phyloP scores from a whole-genome alignment of 2,888 invertebrate species.

The Cephus sareptanus region DNA sequence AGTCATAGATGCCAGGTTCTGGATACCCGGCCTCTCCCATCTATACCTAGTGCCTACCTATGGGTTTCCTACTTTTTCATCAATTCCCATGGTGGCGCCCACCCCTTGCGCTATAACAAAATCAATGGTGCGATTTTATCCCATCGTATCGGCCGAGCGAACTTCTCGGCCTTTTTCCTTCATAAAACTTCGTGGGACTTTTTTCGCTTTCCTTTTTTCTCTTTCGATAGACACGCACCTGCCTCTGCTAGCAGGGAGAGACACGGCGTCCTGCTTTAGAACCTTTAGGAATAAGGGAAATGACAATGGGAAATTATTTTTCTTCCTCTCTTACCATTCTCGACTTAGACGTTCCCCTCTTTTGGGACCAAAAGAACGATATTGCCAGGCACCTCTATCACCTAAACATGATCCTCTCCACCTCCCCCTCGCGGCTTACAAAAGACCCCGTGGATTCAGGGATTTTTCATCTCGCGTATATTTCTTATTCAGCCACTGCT shows the following conservation, averaged over 20 bases:
- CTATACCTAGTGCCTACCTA: neutral
- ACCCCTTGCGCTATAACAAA: neutral
- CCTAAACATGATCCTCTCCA: neutral
- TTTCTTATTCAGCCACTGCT: conserved; percentile 39
- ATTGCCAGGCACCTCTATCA: neutral
- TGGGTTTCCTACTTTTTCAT: neutral
- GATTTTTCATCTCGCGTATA: conserved; percentile 22
- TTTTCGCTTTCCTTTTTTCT: neutral
- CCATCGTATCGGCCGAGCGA: neutral
- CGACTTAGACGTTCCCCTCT: neutral
- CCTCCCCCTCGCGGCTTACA: neutral
- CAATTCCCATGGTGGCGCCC: neutral
- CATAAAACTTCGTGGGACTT: conserved; percentile 1
- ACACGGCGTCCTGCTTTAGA: neutral
- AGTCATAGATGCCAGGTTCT: neutral
- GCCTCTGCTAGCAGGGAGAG: neutral
- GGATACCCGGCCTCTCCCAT: neutral
- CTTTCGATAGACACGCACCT: neutral
- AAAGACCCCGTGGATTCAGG: neutral
- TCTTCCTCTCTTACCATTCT: neutral
- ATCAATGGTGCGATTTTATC: conserved; percentile 7
- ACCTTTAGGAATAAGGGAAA: neutral
- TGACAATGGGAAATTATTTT: neutral
- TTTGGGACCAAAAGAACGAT: neutral
- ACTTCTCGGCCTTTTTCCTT: neutral